Conservation (phyloP, 1,140 invertebrate genomes). For the Macrosteles quadrilineatus region DNA sequence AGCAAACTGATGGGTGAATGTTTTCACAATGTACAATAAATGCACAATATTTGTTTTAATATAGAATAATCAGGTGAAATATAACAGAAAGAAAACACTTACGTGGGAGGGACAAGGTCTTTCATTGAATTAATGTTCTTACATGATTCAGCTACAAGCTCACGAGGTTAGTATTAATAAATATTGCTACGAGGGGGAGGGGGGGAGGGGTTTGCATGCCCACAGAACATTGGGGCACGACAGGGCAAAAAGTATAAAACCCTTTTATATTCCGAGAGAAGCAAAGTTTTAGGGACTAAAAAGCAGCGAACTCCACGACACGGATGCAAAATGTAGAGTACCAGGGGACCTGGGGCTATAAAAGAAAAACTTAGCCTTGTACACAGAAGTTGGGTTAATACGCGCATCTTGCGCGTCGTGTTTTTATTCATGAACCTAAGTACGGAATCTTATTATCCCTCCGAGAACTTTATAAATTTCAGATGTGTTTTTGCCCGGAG, state of each 20-base stretch:
- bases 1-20: no score
- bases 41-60: no score
- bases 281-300: slow-evolving; percentile 14
- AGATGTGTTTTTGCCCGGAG: neutral
- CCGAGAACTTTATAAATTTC: slow-evolving; percentile 8
- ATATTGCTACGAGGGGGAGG: neutral
- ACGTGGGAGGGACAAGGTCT: neutral
- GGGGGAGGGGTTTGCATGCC: neutral
- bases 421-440: slow-evolving; percentile 15
- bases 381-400: slow-evolving; percentile 1
- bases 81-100: no score
- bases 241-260: slow-evolving; percentile 12
- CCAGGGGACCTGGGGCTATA: slow-evolving; percentile 8
- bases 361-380: slow-evolving; percentile 8
- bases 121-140: neutral
- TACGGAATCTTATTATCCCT: slow-evolving; percentile 8
- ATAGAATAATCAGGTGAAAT: no score
- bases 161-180: neutral
- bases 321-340: slow-evolving; percentile 5
- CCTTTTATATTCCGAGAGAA: slow-evolving; percentile 5
- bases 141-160: slow-evolving; percentile 2
- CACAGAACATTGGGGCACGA: neutral
- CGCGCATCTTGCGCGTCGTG: neutral
- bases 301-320: neutral
- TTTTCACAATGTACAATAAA: no score